Base-by-base conservation (phyloP, 1,140 invertebrate genomes). In the Cheumatopsyche charites region DNA sequence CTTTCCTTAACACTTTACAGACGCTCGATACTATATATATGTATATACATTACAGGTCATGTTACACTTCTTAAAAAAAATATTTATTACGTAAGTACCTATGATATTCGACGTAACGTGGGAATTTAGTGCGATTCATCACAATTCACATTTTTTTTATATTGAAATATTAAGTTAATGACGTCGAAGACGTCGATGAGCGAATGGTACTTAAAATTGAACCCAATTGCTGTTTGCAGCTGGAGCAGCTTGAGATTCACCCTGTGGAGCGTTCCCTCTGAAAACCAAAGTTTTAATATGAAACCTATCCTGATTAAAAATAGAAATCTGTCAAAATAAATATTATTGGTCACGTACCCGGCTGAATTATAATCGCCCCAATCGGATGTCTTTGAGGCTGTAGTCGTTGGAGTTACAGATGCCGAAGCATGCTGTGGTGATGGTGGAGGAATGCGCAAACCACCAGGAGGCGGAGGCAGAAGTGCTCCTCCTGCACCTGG, bases 381-480 rank as follows among this genome's bases (percentile, higher is more conserved):
- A 74, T 90, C 87, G 9, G 86, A 84, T 69, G 82, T 82, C 43
- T 83, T 75, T 75, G 80, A 78, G 63, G 82, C 77, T 49, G 86
- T 82, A 75, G 84, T 85, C 63, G 84, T 83, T 72, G 84, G 82
- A 71, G 85, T 85, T 21, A 82, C 80, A 13, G 85, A 83, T 55
- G 85, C 84, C 55, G 83, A 83, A 73, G 86, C 89, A 77, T 92
- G 90, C 55, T 90, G 88, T 15, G 91, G 90, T 41, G 90, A 90
- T 0, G 88, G 89, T 13, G 89, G 88, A 73, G 89, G 89, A 73
- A 88, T 88, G 58, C 87, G 84, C 3, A 87, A 86, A 23, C 91
- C 90, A 19, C 93, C 91, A 26, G 94, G 93, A 29, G 94, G 94
- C 49, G 95, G 95, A 69, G 94, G 94, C 29, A 95, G 85, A 67